A percentile compares a stretch with the other conserved stretches of the same genome.
These are phyloP conservation scores for Drosophila guanche DNA, from an alignment of 1,140 invertebrate species.

Conservation along the genomic window DNA sequence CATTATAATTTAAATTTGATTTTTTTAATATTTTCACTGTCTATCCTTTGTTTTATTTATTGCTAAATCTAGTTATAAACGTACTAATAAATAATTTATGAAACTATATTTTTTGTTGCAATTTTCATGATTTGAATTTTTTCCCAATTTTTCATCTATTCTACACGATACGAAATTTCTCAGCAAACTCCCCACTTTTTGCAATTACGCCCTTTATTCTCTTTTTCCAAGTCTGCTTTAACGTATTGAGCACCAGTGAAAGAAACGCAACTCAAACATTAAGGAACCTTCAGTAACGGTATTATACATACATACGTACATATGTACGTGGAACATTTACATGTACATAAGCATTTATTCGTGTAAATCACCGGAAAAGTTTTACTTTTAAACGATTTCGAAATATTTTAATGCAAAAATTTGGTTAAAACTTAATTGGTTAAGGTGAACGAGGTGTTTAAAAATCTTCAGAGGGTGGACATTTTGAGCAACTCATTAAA, in stretches of 20 bases:
- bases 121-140: conserved; percentile 8
- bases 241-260: no score
- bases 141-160: not conserved
- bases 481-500: no score
- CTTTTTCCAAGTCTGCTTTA: no score
- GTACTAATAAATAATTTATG: conserved; percentile 66
- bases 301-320: not conserved
- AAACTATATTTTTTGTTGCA: conserved; percentile 49
- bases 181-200: no score
- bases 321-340: not conserved
- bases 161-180: no score
- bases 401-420: not conserved
- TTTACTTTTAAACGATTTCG: no score
- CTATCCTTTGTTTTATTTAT: conserved; percentile 52
- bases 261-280: not conserved
- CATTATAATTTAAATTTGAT: conserved; percentile 68
- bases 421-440: not conserved
- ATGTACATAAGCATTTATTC: not conserved
- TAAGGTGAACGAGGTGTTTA: no score
- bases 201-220: no score
- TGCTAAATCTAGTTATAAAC: conserved; percentile 48
- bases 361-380: not conserved
- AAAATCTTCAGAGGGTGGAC: no score
- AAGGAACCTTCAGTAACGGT: not conserved
- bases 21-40: conserved; percentile 71